Evolutionary conservation across 1,140 invertebrate genomes (phyloP).

Genomic region (Meteorus sp.): DNA sequence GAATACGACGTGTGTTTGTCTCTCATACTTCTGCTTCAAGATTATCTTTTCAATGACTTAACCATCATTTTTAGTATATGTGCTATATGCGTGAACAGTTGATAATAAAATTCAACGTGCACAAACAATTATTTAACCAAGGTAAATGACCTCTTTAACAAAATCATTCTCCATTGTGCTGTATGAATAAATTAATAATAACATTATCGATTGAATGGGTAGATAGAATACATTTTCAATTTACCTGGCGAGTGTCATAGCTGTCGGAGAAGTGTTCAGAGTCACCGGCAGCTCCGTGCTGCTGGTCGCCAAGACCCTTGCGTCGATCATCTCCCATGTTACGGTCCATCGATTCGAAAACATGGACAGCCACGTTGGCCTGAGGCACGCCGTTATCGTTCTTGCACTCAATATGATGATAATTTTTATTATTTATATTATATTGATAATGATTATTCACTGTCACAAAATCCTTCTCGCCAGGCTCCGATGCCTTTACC

Average conservation of each 20-base stretch:
- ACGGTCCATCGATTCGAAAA: constrained; percentile 58
- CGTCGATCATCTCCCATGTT: constrained; percentile 55
- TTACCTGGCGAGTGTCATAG: constrained; percentile 52
- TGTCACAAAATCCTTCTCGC: constrained; percentile 31
- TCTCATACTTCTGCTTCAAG: no score
- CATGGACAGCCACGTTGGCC: constrained; percentile 54
- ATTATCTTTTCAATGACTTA: constrained; percentile 26
- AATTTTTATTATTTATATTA: constrained; percentile 17
- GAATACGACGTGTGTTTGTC: no score
- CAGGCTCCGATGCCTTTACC: constrained; percentile 43
- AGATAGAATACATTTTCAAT: background rate
- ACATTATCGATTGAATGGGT: background rate
- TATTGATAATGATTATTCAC: no score
- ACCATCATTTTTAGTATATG: constrained; percentile 5
- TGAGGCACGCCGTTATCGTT: constrained; percentile 40
- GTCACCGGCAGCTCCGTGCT: constrained; percentile 40
- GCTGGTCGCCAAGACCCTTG: constrained; percentile 36
- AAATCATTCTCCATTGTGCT: no score
- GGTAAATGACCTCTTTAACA: no score
- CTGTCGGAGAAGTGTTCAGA: constrained; percentile 47
- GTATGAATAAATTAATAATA: background rate
- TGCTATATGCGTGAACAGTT: no score
- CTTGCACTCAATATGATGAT: constrained; percentile 5
- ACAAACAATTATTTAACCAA: no score
- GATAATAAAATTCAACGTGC: no score